Evolutionary conservation across 1,140 invertebrate genomes (phyloP).

Genomic region (Tetraneura akinire): DNA sequence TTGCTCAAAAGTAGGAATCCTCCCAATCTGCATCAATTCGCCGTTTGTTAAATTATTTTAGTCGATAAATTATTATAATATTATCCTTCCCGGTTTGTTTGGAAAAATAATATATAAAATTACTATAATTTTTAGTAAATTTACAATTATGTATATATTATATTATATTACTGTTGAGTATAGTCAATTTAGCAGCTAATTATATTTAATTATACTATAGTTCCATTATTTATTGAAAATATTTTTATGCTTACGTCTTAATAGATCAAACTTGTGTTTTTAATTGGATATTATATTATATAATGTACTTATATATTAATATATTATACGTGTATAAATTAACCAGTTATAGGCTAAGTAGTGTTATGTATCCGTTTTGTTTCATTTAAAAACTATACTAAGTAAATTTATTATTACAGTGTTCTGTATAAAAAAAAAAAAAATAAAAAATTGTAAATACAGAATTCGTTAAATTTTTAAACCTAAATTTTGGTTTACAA

Average conservation of each 20-base stretch:
- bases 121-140: conserved; percentile 24
- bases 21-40: conserved; percentile 30
- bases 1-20: conserved; percentile 45
- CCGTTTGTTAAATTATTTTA: conserved; percentile 21
- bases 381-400: background rate
- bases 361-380: conserved; percentile 3
- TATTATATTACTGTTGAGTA: conserved; percentile 16
- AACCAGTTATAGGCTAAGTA: conserved; percentile 12
- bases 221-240: conserved; percentile 24
- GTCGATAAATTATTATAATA: conserved; percentile 21
- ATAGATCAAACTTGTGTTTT: conserved; percentile 29
- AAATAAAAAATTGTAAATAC: too few species aligned
- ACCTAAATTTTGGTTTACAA: conserved; percentile 6
- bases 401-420: background rate
- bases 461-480: too few species aligned
- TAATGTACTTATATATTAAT: too few species aligned
- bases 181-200: conserved; percentile 44
- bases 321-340: conserved; percentile 20
- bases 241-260: conserved; percentile 43
- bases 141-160: conserved; percentile 6
- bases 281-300: conserved; percentile 32
- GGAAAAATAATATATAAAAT: conserved; percentile 1
- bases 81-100: conserved; percentile 20
- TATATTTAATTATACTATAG: conserved; percentile 26
- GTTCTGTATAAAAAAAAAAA: too few species aligned